These are phyloP conservation scores for Agrypnia vestita DNA, from an alignment of 1,140 invertebrate genomes.

Conservation along the genomic window DNA sequence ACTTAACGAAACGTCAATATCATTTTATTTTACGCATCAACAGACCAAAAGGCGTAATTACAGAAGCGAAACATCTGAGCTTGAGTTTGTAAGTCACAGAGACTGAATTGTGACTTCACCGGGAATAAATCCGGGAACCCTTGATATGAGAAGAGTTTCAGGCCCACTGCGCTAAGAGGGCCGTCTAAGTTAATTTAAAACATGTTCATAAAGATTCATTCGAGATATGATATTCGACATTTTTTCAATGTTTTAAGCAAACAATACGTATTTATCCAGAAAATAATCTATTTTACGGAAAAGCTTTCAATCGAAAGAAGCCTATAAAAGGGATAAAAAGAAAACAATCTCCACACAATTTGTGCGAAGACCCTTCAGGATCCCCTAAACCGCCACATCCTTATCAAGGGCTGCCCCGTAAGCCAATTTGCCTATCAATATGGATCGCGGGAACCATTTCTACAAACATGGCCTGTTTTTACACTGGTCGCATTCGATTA, in stretches of 20 bases:
- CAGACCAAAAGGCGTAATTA: too few relatives aligned
- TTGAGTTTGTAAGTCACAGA: too few relatives aligned
- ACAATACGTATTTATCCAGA: conserved; percentile 14
- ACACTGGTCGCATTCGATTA: too few relatives aligned
- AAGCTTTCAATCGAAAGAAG: conserved; percentile 24
- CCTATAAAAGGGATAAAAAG: conserved; percentile 43
- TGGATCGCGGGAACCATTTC: not conserved
- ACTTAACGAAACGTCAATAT: too few relatives aligned
- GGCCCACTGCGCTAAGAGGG: too few relatives aligned
- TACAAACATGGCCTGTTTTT: too few relatives aligned
- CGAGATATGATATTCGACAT: not conserved
- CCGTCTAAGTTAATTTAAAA: not conserved
- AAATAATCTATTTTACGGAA: conserved; percentile 22
- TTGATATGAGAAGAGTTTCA: too few relatives aligned
- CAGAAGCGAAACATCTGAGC: too few relatives aligned
- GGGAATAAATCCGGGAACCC: too few relatives aligned
- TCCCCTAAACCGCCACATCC: conserved; percentile 42
- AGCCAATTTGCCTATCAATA: conserved; percentile 57
- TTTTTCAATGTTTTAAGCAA: not conserved
- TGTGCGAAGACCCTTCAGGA: not conserved
- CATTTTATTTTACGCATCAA: too few relatives aligned
- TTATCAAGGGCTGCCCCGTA: conserved; percentile 51
- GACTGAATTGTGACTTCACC: too few relatives aligned
- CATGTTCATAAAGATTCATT: not conserved
- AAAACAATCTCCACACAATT: conserved; percentile 40